Percentiles rank a stretch among this genome's conserved stretches.
phyloP scores from a whole-genome alignment of 2,888 invertebrate species.

The Argyra leucocephala region DNA sequence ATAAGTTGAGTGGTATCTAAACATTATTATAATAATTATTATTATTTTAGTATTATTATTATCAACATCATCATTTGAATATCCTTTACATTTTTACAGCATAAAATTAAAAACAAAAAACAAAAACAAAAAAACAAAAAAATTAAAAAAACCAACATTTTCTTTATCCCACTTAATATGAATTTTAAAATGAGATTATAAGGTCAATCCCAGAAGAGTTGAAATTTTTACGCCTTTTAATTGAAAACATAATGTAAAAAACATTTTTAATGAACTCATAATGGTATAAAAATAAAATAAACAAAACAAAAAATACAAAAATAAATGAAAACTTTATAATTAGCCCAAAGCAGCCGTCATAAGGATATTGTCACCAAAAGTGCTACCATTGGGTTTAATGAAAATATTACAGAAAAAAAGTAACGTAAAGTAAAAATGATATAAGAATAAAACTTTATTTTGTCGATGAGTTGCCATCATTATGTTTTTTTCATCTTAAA shows the following conservation, averaged over 20 bases:
- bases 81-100: not conserved
- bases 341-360: not conserved
- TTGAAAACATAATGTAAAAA: not conserved
- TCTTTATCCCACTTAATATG: not conserved
- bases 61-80: no score
- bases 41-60: no score
- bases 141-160: not conserved
- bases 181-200: not conserved
- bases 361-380: slow-evolving; percentile 6
- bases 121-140: not conserved
- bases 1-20: no score
- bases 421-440: no score
- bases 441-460: no score
- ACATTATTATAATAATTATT: no score
- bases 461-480: no score
- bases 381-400: slow-evolving; percentile 2
- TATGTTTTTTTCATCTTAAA: no score
- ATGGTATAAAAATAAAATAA: not conserved
- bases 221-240: slow-evolving; percentile 1
- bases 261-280: not conserved
- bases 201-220: slow-evolving; percentile 3
- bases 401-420: no score
- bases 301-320: not conserved
- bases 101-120: no score
- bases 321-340: not conserved